Percentiles rank a stretch among this genome's conserved stretches.
phyloP scores from a whole-genome alignment of 2,113 vertebrate species.

The Potamarius usumacintae region DNA sequence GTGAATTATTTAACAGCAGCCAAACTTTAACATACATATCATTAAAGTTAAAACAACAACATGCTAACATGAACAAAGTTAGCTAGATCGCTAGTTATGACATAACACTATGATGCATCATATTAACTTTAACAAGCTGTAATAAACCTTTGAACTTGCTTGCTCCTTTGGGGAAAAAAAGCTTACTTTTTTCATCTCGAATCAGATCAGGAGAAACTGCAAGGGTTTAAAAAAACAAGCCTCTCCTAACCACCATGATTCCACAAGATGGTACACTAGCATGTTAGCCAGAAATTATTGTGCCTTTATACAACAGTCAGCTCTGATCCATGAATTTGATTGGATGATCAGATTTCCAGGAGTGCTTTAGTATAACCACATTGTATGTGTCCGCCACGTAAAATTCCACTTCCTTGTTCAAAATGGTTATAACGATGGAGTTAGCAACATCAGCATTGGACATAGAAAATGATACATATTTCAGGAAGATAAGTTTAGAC shows the following conservation, averaged over 20 bases:
- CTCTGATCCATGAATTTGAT: background rate
- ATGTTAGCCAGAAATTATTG: background rate
- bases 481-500: background rate
- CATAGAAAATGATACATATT: no score
- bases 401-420: background rate
- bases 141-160: no score
- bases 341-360: background rate
- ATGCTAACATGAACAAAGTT: background rate
- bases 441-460: background rate
- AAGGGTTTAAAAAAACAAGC: background rate
- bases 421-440: background rate
- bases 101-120: background rate
- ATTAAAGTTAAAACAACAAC: no score
- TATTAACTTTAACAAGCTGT: background rate
- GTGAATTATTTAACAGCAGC: background rate
- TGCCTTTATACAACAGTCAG: background rate
- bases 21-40: background rate
- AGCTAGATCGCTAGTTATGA: background rate
- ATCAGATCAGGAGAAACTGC: background rate
- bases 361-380: background rate
- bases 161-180: no score
- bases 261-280: background rate
- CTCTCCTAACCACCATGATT: no score
- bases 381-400: no score
- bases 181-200: background rate